Evolutionary conservation across 2,113 vertebrate genomes (phyloP).

Genomic region (Genyomyrus donnyi): DNA sequence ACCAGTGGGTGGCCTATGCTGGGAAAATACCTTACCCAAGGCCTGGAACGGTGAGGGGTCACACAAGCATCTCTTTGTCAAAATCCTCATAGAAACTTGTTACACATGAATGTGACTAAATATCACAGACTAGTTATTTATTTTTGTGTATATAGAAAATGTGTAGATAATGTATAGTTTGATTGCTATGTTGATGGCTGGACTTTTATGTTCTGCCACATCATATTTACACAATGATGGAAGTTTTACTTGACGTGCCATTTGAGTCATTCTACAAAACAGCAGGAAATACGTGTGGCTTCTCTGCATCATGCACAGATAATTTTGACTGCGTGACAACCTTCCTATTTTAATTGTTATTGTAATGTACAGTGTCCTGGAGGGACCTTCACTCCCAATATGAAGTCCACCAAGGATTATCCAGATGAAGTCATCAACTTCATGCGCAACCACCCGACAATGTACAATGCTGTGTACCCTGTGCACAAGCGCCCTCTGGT

Average conservation of each 20-base stretch:
- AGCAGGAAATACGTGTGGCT: not conserved
- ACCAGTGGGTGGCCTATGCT: slow-evolving; percentile 95
- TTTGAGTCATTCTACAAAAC: not conserved
- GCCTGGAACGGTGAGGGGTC: slow-evolving; percentile 81
- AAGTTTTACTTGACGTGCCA: not conserved
- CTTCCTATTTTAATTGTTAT: not conserved
- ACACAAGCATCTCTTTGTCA: not conserved
- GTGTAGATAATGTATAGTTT: not conserved
- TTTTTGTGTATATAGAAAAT: not conserved
- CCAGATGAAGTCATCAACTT: slow-evolving; percentile 98
- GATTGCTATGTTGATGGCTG: not conserved
- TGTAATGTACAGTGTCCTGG: slow-evolving; percentile 77
- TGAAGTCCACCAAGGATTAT: slow-evolving; percentile 98
- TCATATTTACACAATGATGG: not conserved
- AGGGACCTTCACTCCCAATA: slow-evolving; percentile 92
- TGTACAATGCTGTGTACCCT: slow-evolving; percentile 90
- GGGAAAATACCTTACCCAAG: slow-evolving; percentile 97
- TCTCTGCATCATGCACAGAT: not conserved
- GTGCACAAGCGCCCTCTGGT: slow-evolving; percentile 92
- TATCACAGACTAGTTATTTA: not conserved
- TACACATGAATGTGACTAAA: not conserved
- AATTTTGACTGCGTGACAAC: not conserved
- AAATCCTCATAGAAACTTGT: not conserved
- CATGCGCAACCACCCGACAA: slow-evolving; percentile 92
- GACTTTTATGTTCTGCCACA: not conserved